These are phyloP conservation scores for Plebejus argus DNA, from an alignment of 2,888 invertebrate genomes.

Conservation along the genomic window DNA sequence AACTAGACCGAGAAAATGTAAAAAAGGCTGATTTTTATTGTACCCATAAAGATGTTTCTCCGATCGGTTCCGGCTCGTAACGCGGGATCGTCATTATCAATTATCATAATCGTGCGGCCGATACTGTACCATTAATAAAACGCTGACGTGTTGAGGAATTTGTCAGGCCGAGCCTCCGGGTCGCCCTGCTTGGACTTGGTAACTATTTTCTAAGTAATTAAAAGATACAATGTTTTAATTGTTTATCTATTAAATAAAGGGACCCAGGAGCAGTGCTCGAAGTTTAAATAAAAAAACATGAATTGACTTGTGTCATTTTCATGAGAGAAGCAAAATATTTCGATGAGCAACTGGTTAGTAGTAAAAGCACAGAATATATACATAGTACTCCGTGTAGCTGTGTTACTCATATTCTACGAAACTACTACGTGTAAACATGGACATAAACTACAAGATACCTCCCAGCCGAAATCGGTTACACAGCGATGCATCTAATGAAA, in stretches of 20 bases:
- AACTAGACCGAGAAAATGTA: slow-evolving; percentile 28
- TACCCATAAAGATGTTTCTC: slow-evolving; percentile 20
- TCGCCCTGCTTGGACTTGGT: not conserved
- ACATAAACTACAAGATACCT: not conserved
- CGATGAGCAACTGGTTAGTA: not conserved
- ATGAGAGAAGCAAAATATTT: not conserved
- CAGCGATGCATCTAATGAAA: slow-evolving; percentile 5
- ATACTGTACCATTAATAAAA: not conserved
- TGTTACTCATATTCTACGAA: not conserved
- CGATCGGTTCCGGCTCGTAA: slow-evolving; percentile 26
- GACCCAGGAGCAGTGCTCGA: no score
- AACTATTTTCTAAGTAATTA: not conserved
- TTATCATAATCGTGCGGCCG: not conserved
- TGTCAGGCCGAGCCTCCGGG: slow-evolving; percentile 4
- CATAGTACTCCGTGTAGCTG: not conserved
- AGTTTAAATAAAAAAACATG: no score
- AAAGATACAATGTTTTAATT: no score
- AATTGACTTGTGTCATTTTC: no score
- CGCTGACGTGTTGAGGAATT: not conserved
- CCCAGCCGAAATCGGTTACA: not conserved
- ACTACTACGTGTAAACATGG: not conserved
- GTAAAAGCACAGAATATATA: not conserved
- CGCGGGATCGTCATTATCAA: not conserved
- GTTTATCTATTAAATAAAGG: no score
- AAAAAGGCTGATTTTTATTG: slow-evolving; percentile 22